These are phyloP conservation scores for Phorcus lineatus DNA, from an alignment of 2,888 invertebrate genomes.

Conservation along the genomic window DNA sequence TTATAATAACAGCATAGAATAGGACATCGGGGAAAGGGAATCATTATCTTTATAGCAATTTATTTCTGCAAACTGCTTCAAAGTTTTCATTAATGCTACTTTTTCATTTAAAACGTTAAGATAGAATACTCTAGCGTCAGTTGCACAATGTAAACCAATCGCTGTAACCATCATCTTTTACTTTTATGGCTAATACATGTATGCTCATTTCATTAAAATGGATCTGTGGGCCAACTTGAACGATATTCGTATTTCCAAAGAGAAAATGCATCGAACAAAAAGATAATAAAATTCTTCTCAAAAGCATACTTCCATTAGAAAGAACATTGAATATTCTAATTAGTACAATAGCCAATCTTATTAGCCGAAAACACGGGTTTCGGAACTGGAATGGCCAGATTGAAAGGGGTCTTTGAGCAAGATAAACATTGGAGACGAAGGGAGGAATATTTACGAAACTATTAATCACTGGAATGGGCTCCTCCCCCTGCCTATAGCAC, in stretches of 20 bases:
- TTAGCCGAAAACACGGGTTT: neutral
- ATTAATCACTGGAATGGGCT: neutral
- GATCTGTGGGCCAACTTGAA: neutral
- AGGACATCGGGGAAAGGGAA: neutral
- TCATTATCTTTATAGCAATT: conserved; percentile 1
- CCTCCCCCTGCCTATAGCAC: too few relatives aligned
- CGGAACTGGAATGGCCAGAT: neutral
- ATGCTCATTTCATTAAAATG: neutral
- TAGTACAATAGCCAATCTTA: neutral
- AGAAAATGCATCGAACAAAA: neutral
- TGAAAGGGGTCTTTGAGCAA: neutral
- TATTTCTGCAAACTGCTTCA: neutral
- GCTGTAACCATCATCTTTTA: neutral
- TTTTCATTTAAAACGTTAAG: neutral
- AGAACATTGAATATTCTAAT: conserved; percentile 15
- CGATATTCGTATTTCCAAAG: neutral
- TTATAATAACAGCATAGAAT: too few relatives aligned
- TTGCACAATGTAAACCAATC: neutral
- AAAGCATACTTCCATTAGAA: conserved; percentile 1
- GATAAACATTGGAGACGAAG: neutral
- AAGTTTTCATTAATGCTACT: neutral
- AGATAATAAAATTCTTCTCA: neutral
- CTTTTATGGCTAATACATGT: conserved; percentile 4
- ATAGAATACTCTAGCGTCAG: neutral
- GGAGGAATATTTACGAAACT: conserved; percentile 2